Percentiles rank a stretch among this genome's conserved stretches.
phyloP scores from a whole-genome alignment of 2,797 vertebrate species.

The Pempheris klunzingeri region DNA sequence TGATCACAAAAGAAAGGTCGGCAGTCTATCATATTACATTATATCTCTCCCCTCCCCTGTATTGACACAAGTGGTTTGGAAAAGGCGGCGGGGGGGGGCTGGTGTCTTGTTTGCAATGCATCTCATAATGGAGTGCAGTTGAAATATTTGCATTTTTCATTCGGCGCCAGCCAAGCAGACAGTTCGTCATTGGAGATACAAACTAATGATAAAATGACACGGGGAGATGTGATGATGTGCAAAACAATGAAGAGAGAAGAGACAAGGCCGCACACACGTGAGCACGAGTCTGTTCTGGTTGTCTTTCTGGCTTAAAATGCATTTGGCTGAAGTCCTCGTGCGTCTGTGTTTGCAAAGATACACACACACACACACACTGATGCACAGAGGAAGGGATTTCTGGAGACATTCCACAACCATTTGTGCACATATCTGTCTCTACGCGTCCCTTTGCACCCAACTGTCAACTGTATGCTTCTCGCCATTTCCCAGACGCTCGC shows the following conservation, averaged over 20 bases:
- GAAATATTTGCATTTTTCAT: conserved; percentile 70
- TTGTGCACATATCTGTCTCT: conserved; percentile 32
- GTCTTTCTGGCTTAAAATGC: conserved; percentile 10
- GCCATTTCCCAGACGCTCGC: background rate
- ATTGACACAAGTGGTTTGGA: conserved; percentile 74
- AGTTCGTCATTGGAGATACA: conserved; percentile 53
- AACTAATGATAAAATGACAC: conserved; percentile 65
- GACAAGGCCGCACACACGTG: background rate
- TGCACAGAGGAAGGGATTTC: background rate
- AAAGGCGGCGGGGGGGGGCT: conserved; percentile 6
- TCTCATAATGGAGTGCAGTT: conserved; percentile 63
- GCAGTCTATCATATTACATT: conserved; percentile 81
- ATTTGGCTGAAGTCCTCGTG: background rate
- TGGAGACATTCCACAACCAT: background rate
- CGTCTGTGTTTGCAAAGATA: background rate
- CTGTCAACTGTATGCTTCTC: conserved; percentile 41
- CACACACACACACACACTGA: conserved; percentile 6
- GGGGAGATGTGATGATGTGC: conserved; percentile 26
- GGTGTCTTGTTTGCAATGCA: conserved; percentile 57
- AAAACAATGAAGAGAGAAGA: conserved; percentile 42
- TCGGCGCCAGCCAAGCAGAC: conserved; percentile 30
- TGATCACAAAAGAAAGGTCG: conserved; percentile 81
- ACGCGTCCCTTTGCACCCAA: conserved; percentile 21
- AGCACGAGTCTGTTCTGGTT: background rate
- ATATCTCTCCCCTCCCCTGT: conserved; percentile 66